Evolutionary conservation across 2,113 vertebrate genomes (phyloP).

Genomic region (Nansenia antarctica): DNA sequence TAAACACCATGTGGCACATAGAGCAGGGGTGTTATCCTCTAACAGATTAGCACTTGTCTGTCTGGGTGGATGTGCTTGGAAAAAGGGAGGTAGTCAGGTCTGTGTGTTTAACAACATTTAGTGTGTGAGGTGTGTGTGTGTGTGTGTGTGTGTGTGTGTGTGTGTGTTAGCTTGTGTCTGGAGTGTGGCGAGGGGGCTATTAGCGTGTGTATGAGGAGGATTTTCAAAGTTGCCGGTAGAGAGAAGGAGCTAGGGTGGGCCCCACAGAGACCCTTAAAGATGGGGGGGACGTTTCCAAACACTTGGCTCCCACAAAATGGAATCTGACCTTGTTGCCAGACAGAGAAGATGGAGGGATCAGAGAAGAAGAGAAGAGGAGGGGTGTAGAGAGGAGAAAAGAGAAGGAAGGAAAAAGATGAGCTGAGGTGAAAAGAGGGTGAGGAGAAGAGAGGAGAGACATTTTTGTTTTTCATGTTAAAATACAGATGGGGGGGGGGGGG

Average conservation of each 20-base stretch:
- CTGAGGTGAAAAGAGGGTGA: neutral
- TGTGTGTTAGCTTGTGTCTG: too few species aligned
- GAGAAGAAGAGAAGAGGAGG: neutral
- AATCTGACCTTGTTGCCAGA: too few species aligned
- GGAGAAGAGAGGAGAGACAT: conserved; percentile 9
- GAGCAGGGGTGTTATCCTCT: too few species aligned
- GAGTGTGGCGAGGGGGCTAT: too few species aligned
- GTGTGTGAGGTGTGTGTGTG: too few species aligned
- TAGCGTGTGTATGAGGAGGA: conserved; percentile 9
- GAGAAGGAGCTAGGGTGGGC: conserved; percentile 58
- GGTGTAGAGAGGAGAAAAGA: conserved; percentile 37
- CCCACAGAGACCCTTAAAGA: conserved; percentile 48
- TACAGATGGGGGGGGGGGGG: conserved; percentile 31
- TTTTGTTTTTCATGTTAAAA: too few species aligned
- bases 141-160: too few species aligned
- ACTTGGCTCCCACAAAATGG: conserved; percentile 57
- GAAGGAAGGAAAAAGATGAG: conserved; percentile 16
- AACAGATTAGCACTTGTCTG: too few species aligned
- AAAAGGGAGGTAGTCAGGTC: too few species aligned
- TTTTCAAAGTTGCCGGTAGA: conserved; percentile 42
- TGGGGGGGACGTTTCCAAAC: conserved; percentile 53
- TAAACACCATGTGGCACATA: too few species aligned
- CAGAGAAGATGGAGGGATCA: conserved; percentile 28
- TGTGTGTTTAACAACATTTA: too few species aligned
- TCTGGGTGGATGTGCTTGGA: too few species aligned